Percentiles rank a stretch among this genome's conserved stretches.
Evolutionary conservation across 2,113 vertebrate species (phyloP).

Genomic region (Hylia prasina): DNA sequence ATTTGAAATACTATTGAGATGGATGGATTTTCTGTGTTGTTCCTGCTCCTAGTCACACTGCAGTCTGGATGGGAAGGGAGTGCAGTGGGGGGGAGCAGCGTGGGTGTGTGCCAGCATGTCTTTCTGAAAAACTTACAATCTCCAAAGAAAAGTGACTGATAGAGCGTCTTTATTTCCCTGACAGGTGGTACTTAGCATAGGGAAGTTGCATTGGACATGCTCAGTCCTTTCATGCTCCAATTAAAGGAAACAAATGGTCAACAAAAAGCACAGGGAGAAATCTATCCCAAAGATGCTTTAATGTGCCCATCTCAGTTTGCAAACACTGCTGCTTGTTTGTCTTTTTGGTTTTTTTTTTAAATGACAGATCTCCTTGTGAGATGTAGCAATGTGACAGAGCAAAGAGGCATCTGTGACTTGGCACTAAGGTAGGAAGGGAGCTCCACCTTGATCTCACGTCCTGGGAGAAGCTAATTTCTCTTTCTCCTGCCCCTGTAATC

Average conservation of each 20-base stretch:
- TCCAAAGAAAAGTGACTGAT: not conserved
- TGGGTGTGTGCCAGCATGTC: not conserved
- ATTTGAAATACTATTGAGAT: conserved; percentile 23
- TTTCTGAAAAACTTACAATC: not conserved
- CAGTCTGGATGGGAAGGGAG: not conserved
- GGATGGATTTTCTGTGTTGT: conserved; percentile 22
- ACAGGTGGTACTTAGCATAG: conserved; percentile 3
- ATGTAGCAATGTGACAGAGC: not conserved
- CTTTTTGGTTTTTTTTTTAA: not conserved
- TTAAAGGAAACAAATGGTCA: conserved; percentile 18
- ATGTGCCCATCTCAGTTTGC: not conserved
- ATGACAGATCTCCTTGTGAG: not conserved
- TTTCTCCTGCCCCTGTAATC: not conserved
- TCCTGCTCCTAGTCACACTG: not conserved
- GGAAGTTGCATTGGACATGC: not conserved
- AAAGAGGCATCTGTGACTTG: not conserved
- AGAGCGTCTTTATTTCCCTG: not conserved
- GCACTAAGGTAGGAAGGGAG: not conserved
- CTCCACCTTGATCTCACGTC: not conserved
- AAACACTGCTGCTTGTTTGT: conserved; percentile 7
- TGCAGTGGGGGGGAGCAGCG: not conserved
- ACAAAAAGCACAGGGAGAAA: conserved; percentile 18
- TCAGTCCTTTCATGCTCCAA: not conserved
- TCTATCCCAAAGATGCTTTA: not conserved
- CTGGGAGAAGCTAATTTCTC: not conserved